phyloP scores from a whole-genome alignment of 2,113 vertebrate species.

The Crocuta crocuta region DNA sequence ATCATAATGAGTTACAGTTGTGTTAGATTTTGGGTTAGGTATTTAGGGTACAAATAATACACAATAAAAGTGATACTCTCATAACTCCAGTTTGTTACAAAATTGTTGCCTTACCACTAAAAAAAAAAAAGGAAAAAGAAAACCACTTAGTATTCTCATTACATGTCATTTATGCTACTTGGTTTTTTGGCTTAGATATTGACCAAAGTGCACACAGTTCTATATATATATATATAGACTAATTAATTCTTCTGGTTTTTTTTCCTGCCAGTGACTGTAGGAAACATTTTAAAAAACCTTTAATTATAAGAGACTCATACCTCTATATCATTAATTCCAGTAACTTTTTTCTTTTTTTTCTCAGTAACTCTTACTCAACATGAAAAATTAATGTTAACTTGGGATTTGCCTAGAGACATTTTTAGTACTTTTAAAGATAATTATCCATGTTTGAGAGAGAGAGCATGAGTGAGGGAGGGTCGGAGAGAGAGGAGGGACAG shows the following conservation, averaged over 20 bases:
- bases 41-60: neutral
- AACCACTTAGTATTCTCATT: neutral
- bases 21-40: neutral
- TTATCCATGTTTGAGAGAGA: too few species aligned
- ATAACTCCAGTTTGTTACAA: neutral
- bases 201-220: neutral
- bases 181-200: neutral
- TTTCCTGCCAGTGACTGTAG: neutral
- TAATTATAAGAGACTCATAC: neutral
- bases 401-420: neutral
- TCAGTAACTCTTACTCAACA: neutral
- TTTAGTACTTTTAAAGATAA: too few species aligned
- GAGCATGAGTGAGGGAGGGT: too few species aligned
- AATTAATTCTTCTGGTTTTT: neutral
- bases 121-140: neutral
- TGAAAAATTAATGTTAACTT: neutral
- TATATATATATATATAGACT: neutral
- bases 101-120: neutral
- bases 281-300: neutral
- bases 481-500: too few species aligned
- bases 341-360: neutral
- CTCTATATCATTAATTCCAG: neutral
- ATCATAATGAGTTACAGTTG: neutral
- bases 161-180: neutral
- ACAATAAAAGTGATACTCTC: neutral